These are phyloP conservation scores for Drosophila borealis DNA, from an alignment of 2,888 invertebrate genomes.

Conservation along the genomic window DNA sequence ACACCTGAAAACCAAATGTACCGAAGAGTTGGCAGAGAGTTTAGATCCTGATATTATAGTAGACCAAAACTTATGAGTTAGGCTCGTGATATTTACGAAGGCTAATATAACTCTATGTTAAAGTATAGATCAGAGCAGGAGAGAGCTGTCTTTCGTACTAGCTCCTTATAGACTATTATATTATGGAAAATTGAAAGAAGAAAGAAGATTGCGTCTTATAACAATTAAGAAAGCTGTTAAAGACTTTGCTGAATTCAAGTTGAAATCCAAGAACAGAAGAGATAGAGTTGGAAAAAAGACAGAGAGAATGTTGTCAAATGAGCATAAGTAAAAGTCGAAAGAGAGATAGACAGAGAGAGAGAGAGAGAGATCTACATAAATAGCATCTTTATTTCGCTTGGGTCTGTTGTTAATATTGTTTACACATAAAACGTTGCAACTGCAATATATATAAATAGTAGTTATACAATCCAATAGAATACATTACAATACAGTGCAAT, in stretches of 20 bases:
- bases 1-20: neutral
- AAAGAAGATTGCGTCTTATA: no score
- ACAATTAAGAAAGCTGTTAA: no score
- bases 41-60: no score
- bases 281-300: neutral
- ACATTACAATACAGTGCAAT: slow-evolving; percentile 24
- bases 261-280: neutral
- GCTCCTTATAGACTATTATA: no score
- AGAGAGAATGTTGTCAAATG: neutral
- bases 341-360: neutral
- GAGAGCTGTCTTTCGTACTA: neutral
- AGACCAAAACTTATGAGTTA: no score
- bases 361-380: slow-evolving; percentile 56
- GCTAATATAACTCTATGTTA: neutral
- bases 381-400: slow-evolving; percentile 67
- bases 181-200: no score
- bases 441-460: slow-evolving; percentile 46
- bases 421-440: slow-evolving; percentile 67
- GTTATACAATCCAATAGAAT: slow-evolving; percentile 48
- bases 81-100: no score
- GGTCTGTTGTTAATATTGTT: slow-evolving; percentile 47
- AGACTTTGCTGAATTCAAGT: no score
- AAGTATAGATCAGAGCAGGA: neutral
- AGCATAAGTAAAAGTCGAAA: neutral
- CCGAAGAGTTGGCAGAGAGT: no score